These are phyloP conservation scores for Leptopilina clavipes DNA, from an alignment of 1,140 invertebrate genomes.

Conservation along the genomic window DNA sequence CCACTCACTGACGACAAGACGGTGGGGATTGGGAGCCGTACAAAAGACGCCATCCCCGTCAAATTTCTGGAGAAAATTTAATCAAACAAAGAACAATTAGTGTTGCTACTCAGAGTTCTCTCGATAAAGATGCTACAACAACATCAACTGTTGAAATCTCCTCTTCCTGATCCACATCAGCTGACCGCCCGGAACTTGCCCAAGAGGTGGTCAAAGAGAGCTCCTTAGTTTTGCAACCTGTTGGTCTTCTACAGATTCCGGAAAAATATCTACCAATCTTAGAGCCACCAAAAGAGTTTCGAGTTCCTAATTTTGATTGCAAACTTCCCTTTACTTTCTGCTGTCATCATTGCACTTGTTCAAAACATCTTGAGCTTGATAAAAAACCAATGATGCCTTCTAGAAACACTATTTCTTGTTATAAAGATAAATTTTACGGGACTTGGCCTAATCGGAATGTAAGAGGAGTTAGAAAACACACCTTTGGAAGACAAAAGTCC, in stretches of 20 bases:
- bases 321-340: slow-evolving; percentile 47
- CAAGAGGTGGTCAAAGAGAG: slow-evolving; percentile 40
- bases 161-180: slow-evolving; percentile 66
- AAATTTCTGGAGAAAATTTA: slow-evolving; percentile 42
- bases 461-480: slow-evolving; percentile 47
- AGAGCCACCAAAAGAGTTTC: slow-evolving; percentile 60
- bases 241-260: neutral
- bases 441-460: slow-evolving; percentile 63
- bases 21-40: slow-evolving; percentile 77
- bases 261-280: slow-evolving; percentile 55
- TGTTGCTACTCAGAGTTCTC: slow-evolving; percentile 68
- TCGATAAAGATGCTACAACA: slow-evolving; percentile 65
- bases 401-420: slow-evolving; percentile 59
- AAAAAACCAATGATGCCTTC: slow-evolving; percentile 59
- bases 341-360: slow-evolving; percentile 60
- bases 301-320: slow-evolving; percentile 47
- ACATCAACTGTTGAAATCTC: slow-evolving; percentile 59
- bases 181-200: neutral
- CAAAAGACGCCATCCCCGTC: slow-evolving; percentile 76
- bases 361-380: slow-evolving; percentile 58
- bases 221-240: slow-evolving; percentile 41
- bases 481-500: slow-evolving; percentile 51
- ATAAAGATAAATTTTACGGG: slow-evolving; percentile 60
- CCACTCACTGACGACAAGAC: slow-evolving; percentile 83
- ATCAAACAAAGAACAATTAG: slow-evolving; percentile 46